phyloP scores from a whole-genome alignment of 2,888 invertebrate genomes.

The Epistrophella euchroma region DNA sequence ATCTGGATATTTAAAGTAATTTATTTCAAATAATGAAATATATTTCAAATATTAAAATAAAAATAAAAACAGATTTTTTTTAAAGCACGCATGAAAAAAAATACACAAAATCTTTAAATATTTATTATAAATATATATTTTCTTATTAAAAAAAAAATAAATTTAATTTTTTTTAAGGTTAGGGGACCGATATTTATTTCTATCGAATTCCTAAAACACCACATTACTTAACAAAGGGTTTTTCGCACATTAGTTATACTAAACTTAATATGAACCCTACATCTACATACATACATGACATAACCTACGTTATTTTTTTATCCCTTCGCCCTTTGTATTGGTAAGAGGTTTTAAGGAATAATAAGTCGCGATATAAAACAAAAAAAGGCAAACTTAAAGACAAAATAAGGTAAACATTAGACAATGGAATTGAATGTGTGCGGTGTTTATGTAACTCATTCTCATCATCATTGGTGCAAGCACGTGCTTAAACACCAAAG shows the following conservation, averaged over 20 bases:
- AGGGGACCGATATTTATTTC: not conserved
- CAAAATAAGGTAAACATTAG: conserved; percentile 25
- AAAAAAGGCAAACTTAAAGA: not conserved
- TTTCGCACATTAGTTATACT: not conserved
- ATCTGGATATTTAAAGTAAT: too few relatives aligned
- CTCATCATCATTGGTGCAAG: conserved; percentile 30
- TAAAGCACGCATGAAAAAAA: too few relatives aligned
- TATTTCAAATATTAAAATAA: too few relatives aligned
- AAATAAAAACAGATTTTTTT: too few relatives aligned
- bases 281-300: conserved; percentile 19
- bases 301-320: conserved; percentile 18
- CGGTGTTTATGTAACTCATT: conserved; percentile 62
- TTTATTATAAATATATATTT: too few relatives aligned
- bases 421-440: conserved; percentile 40
- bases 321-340: not conserved
- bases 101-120: too few relatives aligned
- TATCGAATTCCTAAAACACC: not conserved
- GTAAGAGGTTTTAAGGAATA: not conserved
- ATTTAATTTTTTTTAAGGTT: not conserved
- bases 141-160: not conserved
- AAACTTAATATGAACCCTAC: not conserved
- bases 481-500: conserved; percentile 61
- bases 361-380: conserved; percentile 14
- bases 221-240: not conserved
- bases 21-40: too few relatives aligned